These are phyloP conservation scores for Amphibalanus amphitrite DNA, from an alignment of 1,140 invertebrate species.

Conservation along the genomic window DNA sequence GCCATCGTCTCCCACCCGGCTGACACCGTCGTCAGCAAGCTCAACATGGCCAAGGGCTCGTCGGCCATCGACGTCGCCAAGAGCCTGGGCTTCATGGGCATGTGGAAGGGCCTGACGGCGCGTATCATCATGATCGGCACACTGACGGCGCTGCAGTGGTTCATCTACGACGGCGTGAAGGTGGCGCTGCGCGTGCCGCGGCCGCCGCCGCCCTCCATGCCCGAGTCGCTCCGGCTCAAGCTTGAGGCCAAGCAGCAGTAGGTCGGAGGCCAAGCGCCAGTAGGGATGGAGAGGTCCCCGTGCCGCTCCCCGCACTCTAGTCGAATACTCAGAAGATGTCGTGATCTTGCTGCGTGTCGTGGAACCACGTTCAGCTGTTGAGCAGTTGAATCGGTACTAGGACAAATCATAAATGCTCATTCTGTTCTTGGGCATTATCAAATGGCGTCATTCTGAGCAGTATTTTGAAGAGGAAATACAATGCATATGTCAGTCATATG, in stretches of 20 bases:
- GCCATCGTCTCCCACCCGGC: constrained; percentile 98
- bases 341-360: too few species aligned
- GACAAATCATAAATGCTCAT: too few species aligned
- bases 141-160: constrained; percentile 95
- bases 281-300: too few species aligned
- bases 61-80: constrained; percentile 52
- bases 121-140: constrained; percentile 99
- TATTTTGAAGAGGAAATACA: too few species aligned
- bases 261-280: too few species aligned
- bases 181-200: constrained; percentile 77
- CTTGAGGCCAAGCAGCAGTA: constrained; percentile 35
- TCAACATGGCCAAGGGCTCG: constrained; percentile 84
- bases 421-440: too few species aligned
- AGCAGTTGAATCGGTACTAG: too few species aligned
- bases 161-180: constrained; percentile 97
- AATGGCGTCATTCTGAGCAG: too few species aligned
- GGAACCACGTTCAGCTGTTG: too few species aligned
- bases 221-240: constrained; percentile 81
- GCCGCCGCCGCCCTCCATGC: constrained; percentile 96
- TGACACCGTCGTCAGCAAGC: constrained; percentile 95
- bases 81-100: constrained; percentile 50
- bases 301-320: too few species aligned
- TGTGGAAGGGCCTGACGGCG: constrained; percentile 93
- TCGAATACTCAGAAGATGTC: too few species aligned
- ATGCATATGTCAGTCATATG: too few species aligned